phyloP scores from a whole-genome alignment of 2,113 vertebrate genomes.

The Isurus oxyrinchus region DNA sequence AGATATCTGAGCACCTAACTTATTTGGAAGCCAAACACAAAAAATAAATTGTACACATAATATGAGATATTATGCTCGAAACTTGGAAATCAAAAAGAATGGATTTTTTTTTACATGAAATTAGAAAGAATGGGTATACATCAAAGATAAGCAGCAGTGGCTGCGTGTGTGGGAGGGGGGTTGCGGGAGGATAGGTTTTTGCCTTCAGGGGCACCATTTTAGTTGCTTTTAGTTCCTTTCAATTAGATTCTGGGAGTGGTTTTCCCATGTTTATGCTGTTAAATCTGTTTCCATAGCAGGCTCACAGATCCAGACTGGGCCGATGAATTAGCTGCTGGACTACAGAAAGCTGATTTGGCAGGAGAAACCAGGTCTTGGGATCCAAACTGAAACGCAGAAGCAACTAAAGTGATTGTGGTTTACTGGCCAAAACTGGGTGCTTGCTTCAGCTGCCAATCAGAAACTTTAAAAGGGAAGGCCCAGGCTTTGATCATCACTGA shows the following conservation, averaged over 20 bases:
- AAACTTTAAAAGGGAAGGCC: background rate
- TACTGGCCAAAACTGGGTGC: background rate
- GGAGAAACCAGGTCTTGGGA: background rate
- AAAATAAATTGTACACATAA: background rate
- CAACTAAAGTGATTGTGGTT: background rate
- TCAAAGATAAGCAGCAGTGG: background rate
- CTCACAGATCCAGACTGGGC: background rate
- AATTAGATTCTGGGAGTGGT: background rate
- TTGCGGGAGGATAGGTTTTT: background rate
- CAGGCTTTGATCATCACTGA: background rate
- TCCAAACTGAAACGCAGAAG: background rate
- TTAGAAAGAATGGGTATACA: background rate
- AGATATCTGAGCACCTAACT: background rate
- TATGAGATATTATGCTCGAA: background rate
- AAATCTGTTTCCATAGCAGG: background rate
- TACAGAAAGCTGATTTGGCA: conserved; percentile 1
- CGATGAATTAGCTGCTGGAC: background rate
- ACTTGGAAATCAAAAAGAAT: background rate
- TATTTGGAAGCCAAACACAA: background rate
- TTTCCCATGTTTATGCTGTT: background rate
- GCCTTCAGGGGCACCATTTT: background rate
- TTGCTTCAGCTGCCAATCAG: background rate
- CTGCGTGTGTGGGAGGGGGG: background rate
- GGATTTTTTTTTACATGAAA: background rate
- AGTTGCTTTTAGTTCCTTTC: background rate